Percentiles rank a stretch among this genome's conserved stretches.
Conservation (phyloP, 2,113 vertebrate genomes). For the Hippocampus mohnikei region DNA sequence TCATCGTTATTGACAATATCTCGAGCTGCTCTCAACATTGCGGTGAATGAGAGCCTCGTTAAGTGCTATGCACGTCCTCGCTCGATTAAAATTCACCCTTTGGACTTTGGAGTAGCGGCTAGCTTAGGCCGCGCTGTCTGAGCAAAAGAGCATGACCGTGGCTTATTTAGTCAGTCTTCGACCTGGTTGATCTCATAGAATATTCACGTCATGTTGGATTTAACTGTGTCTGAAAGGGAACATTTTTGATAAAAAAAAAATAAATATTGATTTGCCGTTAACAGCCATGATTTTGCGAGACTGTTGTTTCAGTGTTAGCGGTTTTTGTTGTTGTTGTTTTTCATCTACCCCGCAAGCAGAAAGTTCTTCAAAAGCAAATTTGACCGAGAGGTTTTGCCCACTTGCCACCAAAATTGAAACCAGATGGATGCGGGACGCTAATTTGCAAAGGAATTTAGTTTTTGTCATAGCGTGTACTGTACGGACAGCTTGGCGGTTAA, state of each 20-base stretch:
- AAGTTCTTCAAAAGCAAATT: too few relatives aligned
- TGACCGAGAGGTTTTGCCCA: too few relatives aligned
- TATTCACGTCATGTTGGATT: not conserved
- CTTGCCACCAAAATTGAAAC: too few relatives aligned
- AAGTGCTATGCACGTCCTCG: conserved; percentile 58
- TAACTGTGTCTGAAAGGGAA: not conserved
- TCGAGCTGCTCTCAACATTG: not conserved
- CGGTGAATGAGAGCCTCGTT: conserved; percentile 65
- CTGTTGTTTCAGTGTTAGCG: too few relatives aligned
- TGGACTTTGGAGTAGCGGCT: conserved; percentile 29
- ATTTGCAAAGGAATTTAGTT: too few relatives aligned
- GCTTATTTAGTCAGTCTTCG: conserved; percentile 62
- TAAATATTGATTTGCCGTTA: not conserved
- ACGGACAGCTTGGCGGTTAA: too few relatives aligned
- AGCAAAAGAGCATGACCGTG: conserved; percentile 23
- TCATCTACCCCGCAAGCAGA: too few relatives aligned
- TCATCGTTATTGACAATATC: not conserved
- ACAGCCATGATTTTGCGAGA: not conserved
- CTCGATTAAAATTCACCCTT: conserved; percentile 65
- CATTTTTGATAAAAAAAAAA: too few relatives aligned
- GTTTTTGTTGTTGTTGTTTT: too few relatives aligned
- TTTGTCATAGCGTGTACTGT: too few relatives aligned
- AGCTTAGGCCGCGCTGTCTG: conserved; percentile 52
- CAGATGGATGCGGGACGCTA: too few relatives aligned
- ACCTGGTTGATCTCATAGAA: conserved; percentile 7